Percentiles rank a stretch among this genome's conserved stretches.
Evolutionary conservation across 2,888 invertebrate genomes (phyloP).

Genomic region (Lingula anatina): DNA sequence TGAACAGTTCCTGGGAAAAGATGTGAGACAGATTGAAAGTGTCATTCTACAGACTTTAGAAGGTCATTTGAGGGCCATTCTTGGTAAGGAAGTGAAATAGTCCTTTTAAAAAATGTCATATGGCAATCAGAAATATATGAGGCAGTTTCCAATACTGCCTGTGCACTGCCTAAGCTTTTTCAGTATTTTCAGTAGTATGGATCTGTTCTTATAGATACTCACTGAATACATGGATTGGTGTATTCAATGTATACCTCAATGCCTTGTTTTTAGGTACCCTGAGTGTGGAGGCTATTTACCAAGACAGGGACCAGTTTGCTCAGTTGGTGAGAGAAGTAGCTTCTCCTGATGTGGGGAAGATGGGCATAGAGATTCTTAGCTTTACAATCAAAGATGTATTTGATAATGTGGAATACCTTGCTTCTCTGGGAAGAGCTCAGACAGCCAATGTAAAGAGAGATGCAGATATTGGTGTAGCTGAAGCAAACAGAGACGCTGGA

Average conservation of each 20-base stretch:
- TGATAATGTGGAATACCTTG: conserved; percentile 93
- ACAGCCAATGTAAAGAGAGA: conserved; percentile 69
- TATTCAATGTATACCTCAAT: too few species aligned
- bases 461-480: conserved; percentile 82
- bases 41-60: conserved; percentile 89
- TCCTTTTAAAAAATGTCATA: too few species aligned
- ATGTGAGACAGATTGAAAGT: conserved; percentile 80
- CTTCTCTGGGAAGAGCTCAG: conserved; percentile 55
- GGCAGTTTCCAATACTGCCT: too few species aligned
- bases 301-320: conserved; percentile 95
- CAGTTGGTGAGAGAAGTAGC: conserved; percentile 94
- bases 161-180: too few species aligned
- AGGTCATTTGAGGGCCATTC: conserved; percentile 91
- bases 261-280: conserved; percentile 83
- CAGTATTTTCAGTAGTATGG: too few species aligned
- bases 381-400: conserved; percentile 98
- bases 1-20: conserved; percentile 93
- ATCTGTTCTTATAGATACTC: too few species aligned
- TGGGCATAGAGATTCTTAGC: conserved; percentile 98
- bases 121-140: too few species aligned
- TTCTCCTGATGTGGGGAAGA: conserved; percentile 95
- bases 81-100: conserved; percentile 65
- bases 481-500: conserved; percentile 90
- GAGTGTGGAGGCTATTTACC: conserved; percentile 66
- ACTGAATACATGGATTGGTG: too few species aligned